Evolutionary conservation across 2,113 vertebrate genomes (phyloP).

Genomic region (Tamias sibiricus): DNA sequence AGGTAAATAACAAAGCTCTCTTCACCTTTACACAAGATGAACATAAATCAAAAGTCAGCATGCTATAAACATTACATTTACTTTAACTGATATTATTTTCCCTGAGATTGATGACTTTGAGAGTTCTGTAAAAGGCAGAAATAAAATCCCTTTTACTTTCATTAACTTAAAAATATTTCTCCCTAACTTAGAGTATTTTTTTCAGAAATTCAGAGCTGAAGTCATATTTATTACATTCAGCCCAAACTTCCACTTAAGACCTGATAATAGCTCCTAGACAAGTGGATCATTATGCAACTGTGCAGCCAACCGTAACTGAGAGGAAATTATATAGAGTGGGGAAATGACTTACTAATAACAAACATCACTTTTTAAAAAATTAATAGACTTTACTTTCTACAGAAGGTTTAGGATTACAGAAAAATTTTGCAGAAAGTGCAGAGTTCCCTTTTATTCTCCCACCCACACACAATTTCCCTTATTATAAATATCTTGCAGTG

Average conservation of each 20-base stretch:
- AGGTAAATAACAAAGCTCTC: not conserved
- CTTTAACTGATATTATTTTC: not conserved
- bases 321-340: not conserved
- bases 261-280: constrained; percentile 26
- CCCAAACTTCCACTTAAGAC: constrained; percentile 61
- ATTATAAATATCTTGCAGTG: not conserved
- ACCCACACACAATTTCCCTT: not conserved
- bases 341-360: constrained; percentile 30
- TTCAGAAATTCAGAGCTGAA: constrained; percentile 27
- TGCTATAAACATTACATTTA: not conserved
- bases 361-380: not conserved
- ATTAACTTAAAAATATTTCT: constrained; percentile 43
- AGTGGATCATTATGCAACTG: constrained; percentile 32
- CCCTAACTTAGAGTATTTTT: constrained; percentile 1
- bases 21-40: not conserved
- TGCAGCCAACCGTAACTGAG: not conserved
- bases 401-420: not conserved
- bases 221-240: constrained; percentile 47
- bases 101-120: not conserved
- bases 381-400: not conserved
- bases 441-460: not conserved
- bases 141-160: not conserved
- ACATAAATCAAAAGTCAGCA: not conserved
- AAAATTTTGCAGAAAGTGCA: not conserved
- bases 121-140: not conserved